Conservation (phyloP, 1,140 invertebrate species). For the Drosophila varians region DNA sequence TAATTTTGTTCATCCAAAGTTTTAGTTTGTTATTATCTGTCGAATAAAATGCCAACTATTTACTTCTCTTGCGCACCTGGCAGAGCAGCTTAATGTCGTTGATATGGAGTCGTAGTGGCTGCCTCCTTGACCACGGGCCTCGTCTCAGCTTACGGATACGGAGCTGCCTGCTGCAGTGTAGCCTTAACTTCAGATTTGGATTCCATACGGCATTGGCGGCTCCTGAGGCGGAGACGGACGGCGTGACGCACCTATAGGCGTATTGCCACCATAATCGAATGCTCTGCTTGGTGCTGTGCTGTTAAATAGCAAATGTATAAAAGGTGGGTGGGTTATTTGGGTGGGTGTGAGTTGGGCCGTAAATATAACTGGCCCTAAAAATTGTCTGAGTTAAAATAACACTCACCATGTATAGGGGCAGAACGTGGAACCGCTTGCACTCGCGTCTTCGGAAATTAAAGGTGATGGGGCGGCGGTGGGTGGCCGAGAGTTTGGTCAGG, state of each 20-base stretch:
- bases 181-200: conserved; percentile 67
- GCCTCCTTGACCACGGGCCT: conserved; percentile 45
- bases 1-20: neutral
- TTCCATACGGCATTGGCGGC: conserved; percentile 36
- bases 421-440: conserved; percentile 69
- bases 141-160: conserved; percentile 62
- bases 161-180: conserved; percentile 67
- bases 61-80: conserved; percentile 49
- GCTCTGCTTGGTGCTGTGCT: conserved; percentile 70
- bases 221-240: conserved; percentile 12
- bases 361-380: conserved; percentile 52
- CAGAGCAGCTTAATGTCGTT: conserved; percentile 63
- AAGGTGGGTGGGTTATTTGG: conserved; percentile 11
- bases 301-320: conserved; percentile 6
- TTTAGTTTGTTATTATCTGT: conserved; percentile 5
- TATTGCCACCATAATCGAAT: conserved; percentile 75
- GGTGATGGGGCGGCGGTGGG: conserved; percentile 65
- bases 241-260: conserved; percentile 70
- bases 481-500: conserved; percentile 73
- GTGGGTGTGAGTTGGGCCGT: conserved; percentile 2
- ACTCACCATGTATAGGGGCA: conserved; percentile 75
- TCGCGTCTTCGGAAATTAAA: conserved; percentile 69
- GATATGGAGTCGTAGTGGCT: conserved; percentile 62
- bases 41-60: conserved; percentile 20
- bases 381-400: conserved; percentile 8